Conservation (phyloP, 2,113 vertebrate genomes). For the Ursus arctos region DNA sequence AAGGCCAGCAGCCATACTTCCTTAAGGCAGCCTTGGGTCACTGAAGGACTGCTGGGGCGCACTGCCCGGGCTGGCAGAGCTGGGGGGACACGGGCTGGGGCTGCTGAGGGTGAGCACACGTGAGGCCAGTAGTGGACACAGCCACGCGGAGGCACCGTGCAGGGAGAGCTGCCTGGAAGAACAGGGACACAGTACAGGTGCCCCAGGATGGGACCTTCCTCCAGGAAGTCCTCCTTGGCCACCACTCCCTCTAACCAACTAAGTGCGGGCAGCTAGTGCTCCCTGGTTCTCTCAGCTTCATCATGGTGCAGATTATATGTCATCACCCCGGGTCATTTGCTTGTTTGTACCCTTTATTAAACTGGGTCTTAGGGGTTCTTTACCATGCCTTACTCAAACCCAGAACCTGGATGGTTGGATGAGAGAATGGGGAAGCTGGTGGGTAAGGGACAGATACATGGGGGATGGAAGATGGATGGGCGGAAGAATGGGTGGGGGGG, state of each 20-base stretch:
- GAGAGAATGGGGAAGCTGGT: no score
- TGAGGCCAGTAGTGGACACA: accelerated
- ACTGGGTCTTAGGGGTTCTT: neutral
- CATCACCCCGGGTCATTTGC: accelerated
- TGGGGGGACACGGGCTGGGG: accelerated
- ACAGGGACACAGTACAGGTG: neutral
- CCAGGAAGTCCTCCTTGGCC: neutral
- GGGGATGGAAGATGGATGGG: neutral
- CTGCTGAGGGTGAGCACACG: accelerated
- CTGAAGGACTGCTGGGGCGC: accelerated
- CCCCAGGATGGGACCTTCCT: neutral
- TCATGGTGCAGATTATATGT: accelerated
- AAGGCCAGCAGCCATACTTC: neutral
- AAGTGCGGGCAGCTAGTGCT: accelerated
- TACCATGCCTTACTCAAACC: neutral
- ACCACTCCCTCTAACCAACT: neutral
- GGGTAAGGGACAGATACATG: neutral
- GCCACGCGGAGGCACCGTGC: accelerated
- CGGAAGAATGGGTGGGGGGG: neutral
- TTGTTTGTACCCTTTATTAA: neutral
- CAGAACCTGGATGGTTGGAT: neutral
- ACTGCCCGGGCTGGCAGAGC: neutral
- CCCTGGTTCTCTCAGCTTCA: neutral
- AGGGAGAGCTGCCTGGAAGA: neutral
- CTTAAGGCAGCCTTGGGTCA: accelerated